Evolutionary conservation across 2,797 vertebrate species (phyloP), one percentile per base, ranked within the genome.

Genomic region (Pangasius larnaudii): DNA sequence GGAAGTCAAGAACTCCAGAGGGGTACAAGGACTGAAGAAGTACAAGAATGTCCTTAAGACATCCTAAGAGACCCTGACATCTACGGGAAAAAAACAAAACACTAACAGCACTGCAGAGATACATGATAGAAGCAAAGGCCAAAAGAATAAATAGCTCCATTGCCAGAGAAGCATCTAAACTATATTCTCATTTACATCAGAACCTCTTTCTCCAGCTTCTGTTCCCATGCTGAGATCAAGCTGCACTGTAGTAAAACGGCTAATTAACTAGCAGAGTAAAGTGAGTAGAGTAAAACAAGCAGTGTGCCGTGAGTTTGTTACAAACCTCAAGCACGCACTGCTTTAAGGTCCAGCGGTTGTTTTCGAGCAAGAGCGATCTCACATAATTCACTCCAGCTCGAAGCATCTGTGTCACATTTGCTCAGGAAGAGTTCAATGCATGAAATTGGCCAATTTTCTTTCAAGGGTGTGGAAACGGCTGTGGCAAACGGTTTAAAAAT

Each of bases 351-450:
- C 51, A 59, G 79, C 58, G 24, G 30, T 74, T 69, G 71, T 83
- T 63, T 11, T 19, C 33, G 46, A 78, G 79, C 65, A 51, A 39
- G 61, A 59, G 74, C 67, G 24, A 84, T 85, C 30, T 67, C 24
- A 42, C n/a, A 72, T 84, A 58, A 81, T 81, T 78, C 56, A 16
- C 49, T 85, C 83, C 84, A 78, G 58, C 84, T 87, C 6, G 14
- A 27, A 80, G 88, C 89, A 88, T 91, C 88, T 89, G 87, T 85
- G 65, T 51, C 72, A 84, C 87, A 86, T 88, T 88, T 88, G 84
- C 75, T 79, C 81, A 88, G 84, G 86, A 87, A 85, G 85, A 88
- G 86, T 72, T 80, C 42, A 88, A 79, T 81, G 87, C 87, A 75
- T 84, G 77, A 88, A 87, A 89, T 89, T 91, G 86, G 22, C 78